Conservation (phyloP, 2,888 invertebrate species). For the Yponomeuta cagnagella region DNA sequence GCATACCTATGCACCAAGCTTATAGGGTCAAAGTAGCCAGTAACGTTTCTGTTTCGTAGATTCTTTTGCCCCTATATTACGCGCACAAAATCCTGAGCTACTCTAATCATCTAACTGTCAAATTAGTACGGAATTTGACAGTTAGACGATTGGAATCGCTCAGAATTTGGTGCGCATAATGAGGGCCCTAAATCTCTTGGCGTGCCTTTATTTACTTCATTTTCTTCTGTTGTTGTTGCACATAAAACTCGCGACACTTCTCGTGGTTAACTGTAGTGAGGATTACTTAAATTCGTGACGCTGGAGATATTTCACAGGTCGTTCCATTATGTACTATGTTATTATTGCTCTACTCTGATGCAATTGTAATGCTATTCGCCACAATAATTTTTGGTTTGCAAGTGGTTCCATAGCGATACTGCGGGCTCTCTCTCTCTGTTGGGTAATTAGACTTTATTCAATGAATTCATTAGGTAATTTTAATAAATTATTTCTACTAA, state of each 20-base stretch:
- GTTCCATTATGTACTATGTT: conserved; percentile 38
- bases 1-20: neutral
- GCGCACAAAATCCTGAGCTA: too few relatives aligned
- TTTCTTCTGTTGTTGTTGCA: neutral
- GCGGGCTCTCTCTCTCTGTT: neutral
- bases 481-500: too few relatives aligned
- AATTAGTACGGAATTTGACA: too few relatives aligned
- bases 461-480: neutral
- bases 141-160: too few relatives aligned
- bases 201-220: neutral
- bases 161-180: too few relatives aligned
- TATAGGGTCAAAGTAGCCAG: neutral
- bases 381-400: neutral
- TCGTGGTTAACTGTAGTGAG: conserved; percentile 29
- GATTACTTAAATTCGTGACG: conserved; percentile 49
- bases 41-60: neutral
- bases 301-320: conserved; percentile 43
- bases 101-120: too few relatives aligned
- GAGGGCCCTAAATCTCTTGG: conserved; percentile 19
- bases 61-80: too few relatives aligned
- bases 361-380: conserved; percentile 1
- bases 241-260: conserved; percentile 26
- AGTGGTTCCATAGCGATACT: neutral
- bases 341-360: conserved; percentile 4
- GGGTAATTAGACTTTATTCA: neutral